These are phyloP conservation scores for Pomatostomus ruficeps DNA, from an alignment of 2,113 vertebrate species.

Conservation along the genomic window DNA sequence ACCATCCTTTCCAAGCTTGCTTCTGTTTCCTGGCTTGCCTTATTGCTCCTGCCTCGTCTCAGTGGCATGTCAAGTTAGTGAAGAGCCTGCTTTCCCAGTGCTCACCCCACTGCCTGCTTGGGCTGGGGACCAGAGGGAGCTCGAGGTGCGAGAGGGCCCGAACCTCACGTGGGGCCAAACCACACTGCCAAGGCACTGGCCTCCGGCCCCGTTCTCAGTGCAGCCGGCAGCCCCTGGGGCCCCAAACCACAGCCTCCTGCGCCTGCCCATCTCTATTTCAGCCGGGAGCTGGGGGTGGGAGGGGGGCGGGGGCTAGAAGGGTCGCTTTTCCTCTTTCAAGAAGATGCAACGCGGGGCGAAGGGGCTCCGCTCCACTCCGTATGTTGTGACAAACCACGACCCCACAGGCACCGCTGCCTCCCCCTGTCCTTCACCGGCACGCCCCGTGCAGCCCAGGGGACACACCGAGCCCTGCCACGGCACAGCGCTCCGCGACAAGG, in stretches of 20 bases:
- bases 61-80: neutral
- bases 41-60: neutral
- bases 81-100: neutral
- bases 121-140: neutral
- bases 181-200: neutral
- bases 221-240: neutral
- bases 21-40: neutral
- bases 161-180: neutral
- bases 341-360: neutral
- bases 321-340: neutral
- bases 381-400: neutral
- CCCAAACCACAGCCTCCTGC: neutral
- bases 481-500: neutral
- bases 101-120: neutral
- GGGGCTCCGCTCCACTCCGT: neutral
- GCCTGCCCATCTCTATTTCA: neutral
- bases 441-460: neutral
- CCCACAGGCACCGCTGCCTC: neutral
- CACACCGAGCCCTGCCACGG: neutral
- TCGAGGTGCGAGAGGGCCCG: neutral
- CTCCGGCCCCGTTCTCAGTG: neutral
- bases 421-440: neutral
- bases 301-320: neutral
- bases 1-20: neutral
- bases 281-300: neutral